Evolutionary conservation across 2,797 vertebrate species (phyloP).

Genomic region (Coregonus sp.): DNA sequence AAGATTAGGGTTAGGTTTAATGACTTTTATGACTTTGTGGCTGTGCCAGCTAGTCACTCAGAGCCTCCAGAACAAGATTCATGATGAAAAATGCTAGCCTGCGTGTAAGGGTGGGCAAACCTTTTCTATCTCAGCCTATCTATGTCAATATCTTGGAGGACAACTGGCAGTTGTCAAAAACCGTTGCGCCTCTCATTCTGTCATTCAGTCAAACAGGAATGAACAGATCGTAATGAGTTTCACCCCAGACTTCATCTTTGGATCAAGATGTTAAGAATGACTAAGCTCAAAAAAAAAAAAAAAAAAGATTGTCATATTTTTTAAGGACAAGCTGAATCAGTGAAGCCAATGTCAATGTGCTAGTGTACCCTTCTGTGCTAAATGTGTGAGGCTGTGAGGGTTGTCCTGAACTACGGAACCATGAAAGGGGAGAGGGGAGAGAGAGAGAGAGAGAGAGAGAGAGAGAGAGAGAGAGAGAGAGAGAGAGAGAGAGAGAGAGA

Average conservation of each 20-base stretch:
- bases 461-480: not conserved
- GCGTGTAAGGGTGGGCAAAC: not conserved
- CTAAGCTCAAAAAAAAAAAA: not conserved
- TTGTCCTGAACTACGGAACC: not conserved
- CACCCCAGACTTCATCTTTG: not conserved
- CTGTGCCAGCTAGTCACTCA: too few relatives aligned
- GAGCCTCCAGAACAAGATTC: too few relatives aligned
- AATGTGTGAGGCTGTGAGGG: constrained; percentile 1
- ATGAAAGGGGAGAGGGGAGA: not conserved
- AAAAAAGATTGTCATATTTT: not conserved
- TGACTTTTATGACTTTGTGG: too few relatives aligned
- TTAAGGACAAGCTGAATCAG: not conserved
- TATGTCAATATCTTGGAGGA: not conserved
- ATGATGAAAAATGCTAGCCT: too few relatives aligned
- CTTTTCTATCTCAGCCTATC: not conserved
- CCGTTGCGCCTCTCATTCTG: not conserved
- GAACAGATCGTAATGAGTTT: not conserved
- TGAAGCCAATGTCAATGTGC: not conserved
- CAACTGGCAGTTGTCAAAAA: not conserved
- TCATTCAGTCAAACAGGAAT: not conserved
- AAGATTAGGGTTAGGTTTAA: too few relatives aligned
- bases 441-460: too few relatives aligned
- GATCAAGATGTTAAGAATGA: not conserved
- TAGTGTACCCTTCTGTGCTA: not conserved
- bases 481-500: not conserved